phyloP scores from a whole-genome alignment of 2,888 invertebrate genomes.

The Andricus curvator region DNA sequence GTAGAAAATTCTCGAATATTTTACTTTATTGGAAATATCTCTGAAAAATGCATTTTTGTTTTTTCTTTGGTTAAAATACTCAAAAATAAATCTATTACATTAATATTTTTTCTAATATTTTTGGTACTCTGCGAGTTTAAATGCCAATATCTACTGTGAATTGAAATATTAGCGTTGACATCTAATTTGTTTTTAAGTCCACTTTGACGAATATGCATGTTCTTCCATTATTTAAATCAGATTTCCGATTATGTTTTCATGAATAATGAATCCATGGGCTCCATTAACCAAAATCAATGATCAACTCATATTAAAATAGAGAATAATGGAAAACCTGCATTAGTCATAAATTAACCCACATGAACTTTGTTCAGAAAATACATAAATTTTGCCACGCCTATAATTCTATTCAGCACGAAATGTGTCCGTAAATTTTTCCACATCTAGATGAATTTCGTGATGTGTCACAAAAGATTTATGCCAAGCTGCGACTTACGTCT shows the following conservation, averaged over 20 bases:
- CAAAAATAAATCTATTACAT: too few species aligned
- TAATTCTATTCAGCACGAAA: slow-evolving; percentile 1
- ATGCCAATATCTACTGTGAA: too few species aligned
- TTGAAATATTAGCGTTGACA: too few species aligned
- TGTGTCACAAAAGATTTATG: not conserved
- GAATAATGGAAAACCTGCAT: not conserved
- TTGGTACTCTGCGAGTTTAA: too few species aligned
- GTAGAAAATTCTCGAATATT: too few species aligned
- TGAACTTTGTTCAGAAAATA: not conserved
- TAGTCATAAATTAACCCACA: slow-evolving; percentile 1
- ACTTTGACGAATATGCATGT: too few species aligned
- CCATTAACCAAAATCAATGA: not conserved
- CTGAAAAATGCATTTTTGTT: too few species aligned
- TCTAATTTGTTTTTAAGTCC: too few species aligned
- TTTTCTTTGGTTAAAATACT: too few species aligned
- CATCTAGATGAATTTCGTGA: not conserved
- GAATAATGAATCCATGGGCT: not conserved
- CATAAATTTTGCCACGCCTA: not conserved
- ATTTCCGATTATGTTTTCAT: not conserved
- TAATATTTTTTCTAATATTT: too few species aligned
- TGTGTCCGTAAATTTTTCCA: not conserved
- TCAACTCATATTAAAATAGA: not conserved
- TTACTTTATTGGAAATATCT: too few species aligned
- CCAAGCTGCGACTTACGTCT: not conserved
- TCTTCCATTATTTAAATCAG: too few species aligned